These are phyloP conservation scores for Rhabdomys dilectus DNA, from an alignment of 2,113 vertebrate species.

Conservation along the genomic window DNA sequence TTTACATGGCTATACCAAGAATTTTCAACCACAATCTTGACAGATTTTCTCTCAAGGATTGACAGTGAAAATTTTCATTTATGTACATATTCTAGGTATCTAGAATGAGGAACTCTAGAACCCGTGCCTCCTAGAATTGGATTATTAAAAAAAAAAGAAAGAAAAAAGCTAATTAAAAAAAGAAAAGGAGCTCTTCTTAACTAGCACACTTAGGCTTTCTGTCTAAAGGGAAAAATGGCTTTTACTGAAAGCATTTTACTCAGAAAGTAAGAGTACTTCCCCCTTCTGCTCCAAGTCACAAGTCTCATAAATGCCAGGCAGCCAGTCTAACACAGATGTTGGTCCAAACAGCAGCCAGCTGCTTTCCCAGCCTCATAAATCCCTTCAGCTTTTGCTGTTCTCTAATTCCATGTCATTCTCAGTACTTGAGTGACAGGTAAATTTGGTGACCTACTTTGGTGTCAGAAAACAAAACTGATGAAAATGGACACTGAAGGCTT, in stretches of 20 bases:
- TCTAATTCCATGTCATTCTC: slow-evolving; percentile 48
- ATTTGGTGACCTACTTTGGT: slow-evolving; percentile 59
- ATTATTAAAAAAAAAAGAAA: slow-evolving; percentile 27
- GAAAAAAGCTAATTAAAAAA: not conserved
- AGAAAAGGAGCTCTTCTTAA: slow-evolving; percentile 15
- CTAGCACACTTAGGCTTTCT: slow-evolving; percentile 35
- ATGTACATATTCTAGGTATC: not conserved
- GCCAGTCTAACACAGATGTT: slow-evolving; percentile 12
- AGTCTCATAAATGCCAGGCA: slow-evolving; percentile 1
- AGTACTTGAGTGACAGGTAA: slow-evolving; percentile 43
- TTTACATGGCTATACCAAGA: not conserved
- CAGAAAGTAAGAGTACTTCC: not conserved
- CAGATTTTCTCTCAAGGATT: not conserved
- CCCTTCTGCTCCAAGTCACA: slow-evolving; percentile 34
- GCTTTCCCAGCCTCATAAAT: slow-evolving; percentile 39
- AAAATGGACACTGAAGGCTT: slow-evolving; percentile 32
- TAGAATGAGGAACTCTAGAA: not conserved
- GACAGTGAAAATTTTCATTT: slow-evolving; percentile 3
- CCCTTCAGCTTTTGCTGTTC: slow-evolving; percentile 32
- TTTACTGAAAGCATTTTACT: not conserved
- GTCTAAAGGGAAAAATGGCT: not conserved
- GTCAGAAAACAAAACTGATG: slow-evolving; percentile 46
- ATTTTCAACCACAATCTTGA: slow-evolving; percentile 16
- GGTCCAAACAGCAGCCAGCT: not conserved
- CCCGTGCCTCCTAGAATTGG: not conserved